Base-by-base conservation (phyloP, 1,140 invertebrate genomes). In the Calliphora vicina region DNA sequence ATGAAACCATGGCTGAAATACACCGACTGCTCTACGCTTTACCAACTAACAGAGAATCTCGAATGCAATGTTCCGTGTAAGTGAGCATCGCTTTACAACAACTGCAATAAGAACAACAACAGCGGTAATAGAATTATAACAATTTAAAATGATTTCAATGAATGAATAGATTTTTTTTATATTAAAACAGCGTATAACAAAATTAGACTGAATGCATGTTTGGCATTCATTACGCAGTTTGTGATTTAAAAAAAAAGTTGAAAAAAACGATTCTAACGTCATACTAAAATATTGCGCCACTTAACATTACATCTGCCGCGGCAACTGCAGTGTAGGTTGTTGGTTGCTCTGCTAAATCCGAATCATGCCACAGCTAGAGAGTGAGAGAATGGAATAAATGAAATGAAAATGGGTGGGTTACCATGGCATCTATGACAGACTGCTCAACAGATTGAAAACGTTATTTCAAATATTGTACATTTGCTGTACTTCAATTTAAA, bases 1-100 rank as follows among this genome's bases (percentile, higher is more conserved):
- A 25, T 25, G 12, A 67, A 67, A 12, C 4, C 12, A 12, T 67
- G 17, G 17, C 23, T 67, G 4, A 17, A 67, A 8, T 67, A 25
- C 61, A 67, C n/a, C 25, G 61, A 23, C 3, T 23, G n/a, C n/a
- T 23, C 4, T n/a, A 20, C 61, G 20, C n/a, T 23, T 57, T 35
- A 5, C 12, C 2, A 25, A 23, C 61, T 67, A 20, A 67, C 61
- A 67, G 61, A 23, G n/a, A 67, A 67, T 20, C 61, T 25, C 2
- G n/a, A 67, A 67, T 67, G 61, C 61, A 67, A 67, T 67, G 61
- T 67, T 67, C 61, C 61, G n/a, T 67, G 23, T 23, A 67, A 67
- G 61, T 67, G 61, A 67, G 23, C 61, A 67, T 25, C 9, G 20
- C 17, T n/a, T n/a, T 57, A n/a, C 50, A n/a, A 17, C 12, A 57